Conservation (phyloP, 1,140 invertebrate genomes). For the Ephestia elutella region DNA sequence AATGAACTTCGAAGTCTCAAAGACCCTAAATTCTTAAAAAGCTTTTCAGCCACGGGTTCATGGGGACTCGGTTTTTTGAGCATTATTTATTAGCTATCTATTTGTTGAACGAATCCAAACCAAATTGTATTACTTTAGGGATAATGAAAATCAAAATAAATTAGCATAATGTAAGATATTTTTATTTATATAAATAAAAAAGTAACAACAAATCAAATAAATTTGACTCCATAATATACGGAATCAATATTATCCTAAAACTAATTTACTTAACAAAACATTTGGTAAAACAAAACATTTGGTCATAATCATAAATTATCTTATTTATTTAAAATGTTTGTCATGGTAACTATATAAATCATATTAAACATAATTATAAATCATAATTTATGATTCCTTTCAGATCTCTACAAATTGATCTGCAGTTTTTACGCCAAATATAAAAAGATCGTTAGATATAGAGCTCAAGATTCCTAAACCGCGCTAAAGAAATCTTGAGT, state of each 20-base stretch:
- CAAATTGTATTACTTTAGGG: no score
- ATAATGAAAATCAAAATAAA: conserved; percentile 23
- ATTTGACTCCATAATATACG: conserved; percentile 60
- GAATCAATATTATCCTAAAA: conserved; percentile 22
- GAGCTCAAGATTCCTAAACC: not conserved
- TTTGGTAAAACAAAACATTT: conserved; percentile 25
- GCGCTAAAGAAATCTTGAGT: not conserved
- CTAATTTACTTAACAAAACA: conserved; percentile 24
- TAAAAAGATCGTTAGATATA: not conserved
- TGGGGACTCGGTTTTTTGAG: no score
- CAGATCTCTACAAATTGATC: not conserved
- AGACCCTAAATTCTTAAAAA: no score
- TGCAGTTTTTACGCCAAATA: no score
- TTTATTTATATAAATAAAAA: conserved; percentile 39
- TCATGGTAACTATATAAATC: conserved; percentile 3
- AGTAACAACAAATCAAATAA: conserved; percentile 59
- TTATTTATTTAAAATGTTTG: conserved; percentile 35
- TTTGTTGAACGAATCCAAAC: no score
- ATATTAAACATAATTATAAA: not conserved
- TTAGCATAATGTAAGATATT: conserved; percentile 15
- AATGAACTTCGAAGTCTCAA: no score
- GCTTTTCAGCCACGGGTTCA: no score
- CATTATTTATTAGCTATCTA: no score
- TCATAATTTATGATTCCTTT: not conserved
- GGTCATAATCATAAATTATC: conserved; percentile 34